phyloP scores from a whole-genome alignment of 2,888 invertebrate genomes.

The Coelinius sp. region DNA sequence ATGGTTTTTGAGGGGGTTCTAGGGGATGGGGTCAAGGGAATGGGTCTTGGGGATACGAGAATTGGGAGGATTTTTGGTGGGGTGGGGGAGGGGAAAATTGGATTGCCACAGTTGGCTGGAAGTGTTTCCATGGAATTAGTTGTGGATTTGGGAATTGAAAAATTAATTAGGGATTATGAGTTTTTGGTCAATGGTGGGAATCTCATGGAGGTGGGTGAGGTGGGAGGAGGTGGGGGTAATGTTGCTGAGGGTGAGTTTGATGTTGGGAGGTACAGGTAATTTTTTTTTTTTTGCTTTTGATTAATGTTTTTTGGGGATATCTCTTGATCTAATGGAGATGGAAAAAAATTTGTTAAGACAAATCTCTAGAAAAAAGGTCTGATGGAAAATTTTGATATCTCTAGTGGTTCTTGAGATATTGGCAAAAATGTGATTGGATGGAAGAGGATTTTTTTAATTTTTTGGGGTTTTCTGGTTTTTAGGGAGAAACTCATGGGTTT shows the following conservation, averaged over 20 bases:
- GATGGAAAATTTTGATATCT: no score
- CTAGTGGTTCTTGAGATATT: no score
- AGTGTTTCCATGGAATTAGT: constrained; percentile 59
- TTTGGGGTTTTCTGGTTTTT: constrained; percentile 31
- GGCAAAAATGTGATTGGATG: no score
- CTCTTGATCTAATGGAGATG: no score
- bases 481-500: constrained; percentile 56
- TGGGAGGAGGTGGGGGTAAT: constrained; percentile 48
- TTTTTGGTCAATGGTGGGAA: constrained; percentile 55
- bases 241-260: constrained; percentile 51
- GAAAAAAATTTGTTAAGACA: no score
- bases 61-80: constrained; percentile 51
- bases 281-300: no score
- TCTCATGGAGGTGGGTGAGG: constrained; percentile 52
- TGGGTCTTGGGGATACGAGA: constrained; percentile 53
- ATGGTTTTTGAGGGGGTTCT: constrained; percentile 51
- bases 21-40: constrained; percentile 46
- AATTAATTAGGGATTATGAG: constrained; percentile 59
- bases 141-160: constrained; percentile 62
- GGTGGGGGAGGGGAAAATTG: constrained; percentile 39
- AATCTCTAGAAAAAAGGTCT: no score
- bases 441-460: neutral
- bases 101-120: constrained; percentile 52
- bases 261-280: constrained; percentile 48
- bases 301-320: neutral